Base-by-base conservation (phyloP, 2,113 vertebrate genomes). In the Ptilorrhoa leucosticta region DNA sequence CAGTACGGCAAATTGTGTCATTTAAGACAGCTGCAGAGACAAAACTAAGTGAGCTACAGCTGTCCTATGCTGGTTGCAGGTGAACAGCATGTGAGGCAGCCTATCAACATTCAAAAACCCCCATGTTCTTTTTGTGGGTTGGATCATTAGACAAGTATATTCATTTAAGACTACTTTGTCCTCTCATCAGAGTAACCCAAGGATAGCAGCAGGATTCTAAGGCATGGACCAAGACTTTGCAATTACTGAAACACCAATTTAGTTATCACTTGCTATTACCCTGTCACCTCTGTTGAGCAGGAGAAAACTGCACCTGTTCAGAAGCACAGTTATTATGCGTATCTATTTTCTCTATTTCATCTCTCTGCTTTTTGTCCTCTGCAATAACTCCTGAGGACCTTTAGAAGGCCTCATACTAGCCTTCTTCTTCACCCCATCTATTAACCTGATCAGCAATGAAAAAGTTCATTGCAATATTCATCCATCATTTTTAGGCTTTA, bases 401-500 rank as follows among this genome's bases (percentile, higher is more conserved):
- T 85, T 93, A 92, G 92, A 92, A 96, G 90, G 79, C 63, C 89
- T 87, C 51, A 84, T 44, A 68, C 72, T 87, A 83, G 77, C 47
- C 77, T 94, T 89, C 56, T 33, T 95, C 63, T 77, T 95, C 82
- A 85, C 72, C 82, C 75, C 58, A 76, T 95, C 70, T 82, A 75
- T 95, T 94, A 95, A 91, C 81, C 45, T 83, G 75, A 95, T 85
- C 82, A 86, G 71, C 75, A 95, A 71, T 93, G 87, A 93, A 94
- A 92, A 87, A 66, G 75, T 93, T 93, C 79, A 95, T 90, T 83
- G 84, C 71, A 94, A 92, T 87, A 95, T 94, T 90, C 78, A 94
- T 91, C 44, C 75, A 85, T 96, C 75, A 96, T 77, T 91, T 96
- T 97, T 80, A 88, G 68, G 42, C 31, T 91, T 96, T 80, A 94